Conservation (phyloP, 2,113 vertebrate genomes). For the Callionymus lyra region DNA sequence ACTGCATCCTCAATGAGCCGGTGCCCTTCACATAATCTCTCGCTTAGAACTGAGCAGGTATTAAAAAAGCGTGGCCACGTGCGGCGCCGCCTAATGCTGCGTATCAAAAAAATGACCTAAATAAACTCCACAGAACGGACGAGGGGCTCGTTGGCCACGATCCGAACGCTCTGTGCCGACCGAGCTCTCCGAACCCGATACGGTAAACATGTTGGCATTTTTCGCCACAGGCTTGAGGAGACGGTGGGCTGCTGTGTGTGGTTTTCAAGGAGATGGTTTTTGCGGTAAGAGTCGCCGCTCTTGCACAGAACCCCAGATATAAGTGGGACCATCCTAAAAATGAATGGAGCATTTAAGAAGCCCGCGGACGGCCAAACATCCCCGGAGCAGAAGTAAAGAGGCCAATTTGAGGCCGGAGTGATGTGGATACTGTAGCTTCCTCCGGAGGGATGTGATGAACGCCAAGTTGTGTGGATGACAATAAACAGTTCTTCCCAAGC, state of each 20-base stretch:
- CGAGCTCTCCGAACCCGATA: conserved; percentile 39
- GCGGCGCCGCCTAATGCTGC: conserved; percentile 12
- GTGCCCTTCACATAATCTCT: conserved; percentile 47
- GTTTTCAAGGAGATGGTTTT: conserved; percentile 42
- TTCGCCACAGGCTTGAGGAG: conserved; percentile 37
- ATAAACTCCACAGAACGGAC: no score
- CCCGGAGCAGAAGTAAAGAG: conserved; percentile 16
- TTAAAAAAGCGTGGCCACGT: conserved; percentile 28
- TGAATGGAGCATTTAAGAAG: conserved; percentile 49
- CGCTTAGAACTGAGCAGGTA: conserved; percentile 15
- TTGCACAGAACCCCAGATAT: conserved; percentile 50
- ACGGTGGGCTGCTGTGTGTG: conserved; percentile 43
- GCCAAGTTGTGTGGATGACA: not conserved
- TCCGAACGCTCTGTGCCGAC: conserved; percentile 39
- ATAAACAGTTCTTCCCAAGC: no score
- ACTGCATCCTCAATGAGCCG: conserved; percentile 49
- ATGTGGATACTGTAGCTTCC: conserved; percentile 17
- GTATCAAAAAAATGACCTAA: conserved; percentile 29
- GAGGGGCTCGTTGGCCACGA: conserved; percentile 36
- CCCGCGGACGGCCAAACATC: conserved; percentile 35
- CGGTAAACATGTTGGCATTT: conserved; percentile 48
- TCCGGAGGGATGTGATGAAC: conserved; percentile 15
- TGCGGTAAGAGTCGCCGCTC: conserved; percentile 46
- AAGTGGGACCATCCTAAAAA: conserved; percentile 57
- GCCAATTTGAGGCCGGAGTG: conserved; percentile 3